These are phyloP conservation scores for Acanthaster planci DNA, from an alignment of 35 echinoderm and acorn worm genomes.

Conservation along the genomic window DNA sequence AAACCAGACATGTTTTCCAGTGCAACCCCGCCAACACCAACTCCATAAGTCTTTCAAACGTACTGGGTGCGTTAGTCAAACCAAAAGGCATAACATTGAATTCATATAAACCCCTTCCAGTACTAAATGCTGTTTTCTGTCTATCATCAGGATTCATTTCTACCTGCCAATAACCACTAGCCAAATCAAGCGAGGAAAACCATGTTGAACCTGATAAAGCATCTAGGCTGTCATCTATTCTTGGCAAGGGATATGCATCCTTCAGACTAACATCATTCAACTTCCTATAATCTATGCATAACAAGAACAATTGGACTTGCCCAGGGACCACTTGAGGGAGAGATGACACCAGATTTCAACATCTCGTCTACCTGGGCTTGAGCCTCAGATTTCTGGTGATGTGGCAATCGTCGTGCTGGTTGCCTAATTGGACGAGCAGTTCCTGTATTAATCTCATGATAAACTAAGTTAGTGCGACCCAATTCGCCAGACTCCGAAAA, in stretches of 20 bases:
- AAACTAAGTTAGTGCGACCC: slow-evolving; percentile 33
- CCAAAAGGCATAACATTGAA: slow-evolving; percentile 61
- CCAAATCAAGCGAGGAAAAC: slow-evolving; percentile 54
- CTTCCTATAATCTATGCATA: slow-evolving; percentile 62
- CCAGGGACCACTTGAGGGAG: slow-evolving; percentile 67
- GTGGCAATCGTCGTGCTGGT: slow-evolving; percentile 43
- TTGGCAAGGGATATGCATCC: slow-evolving; percentile 47
- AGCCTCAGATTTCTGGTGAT: slow-evolving; percentile 36
- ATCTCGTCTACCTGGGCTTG: slow-evolving; percentile 53
- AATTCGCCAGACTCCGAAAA: no score
- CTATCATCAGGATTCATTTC: neutral
- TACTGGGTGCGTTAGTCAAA: slow-evolving; percentile 35
- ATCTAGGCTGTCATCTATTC: slow-evolving; percentile 43
- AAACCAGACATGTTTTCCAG: slow-evolving; percentile 34
- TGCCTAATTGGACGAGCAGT: slow-evolving; percentile 41
- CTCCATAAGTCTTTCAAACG: slow-evolving; percentile 39
- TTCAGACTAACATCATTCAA: slow-evolving; percentile 41
- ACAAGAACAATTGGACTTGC: slow-evolving; percentile 61
- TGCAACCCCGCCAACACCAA: slow-evolving; percentile 23
- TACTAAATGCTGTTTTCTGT: slow-evolving; percentile 8
- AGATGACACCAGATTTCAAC: slow-evolving; percentile 38
- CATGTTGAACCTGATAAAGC: slow-evolving; percentile 36
- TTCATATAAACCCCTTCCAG: slow-evolving; percentile 39
- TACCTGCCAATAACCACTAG: slow-evolving; percentile 67
- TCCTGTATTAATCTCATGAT: slow-evolving; percentile 57